Evolutionary conservation across 2,888 invertebrate genomes (phyloP).

Genomic region (Rambutsinella grinnellia): DNA sequence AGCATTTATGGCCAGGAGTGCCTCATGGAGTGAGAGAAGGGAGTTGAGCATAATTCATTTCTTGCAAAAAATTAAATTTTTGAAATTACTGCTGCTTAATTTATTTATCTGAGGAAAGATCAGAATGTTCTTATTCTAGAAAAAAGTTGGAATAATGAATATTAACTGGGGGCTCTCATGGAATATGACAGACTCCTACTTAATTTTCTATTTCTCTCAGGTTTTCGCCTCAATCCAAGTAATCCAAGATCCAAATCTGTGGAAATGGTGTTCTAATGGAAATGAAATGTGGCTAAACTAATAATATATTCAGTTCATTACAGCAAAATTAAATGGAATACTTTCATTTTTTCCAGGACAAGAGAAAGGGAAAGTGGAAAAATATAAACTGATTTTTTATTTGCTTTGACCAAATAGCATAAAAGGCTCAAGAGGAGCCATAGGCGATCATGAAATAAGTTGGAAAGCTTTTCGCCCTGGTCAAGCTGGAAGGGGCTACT

Average conservation of each 20-base stretch:
- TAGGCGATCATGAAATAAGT: not conserved
- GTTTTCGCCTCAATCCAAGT: conserved; percentile 39
- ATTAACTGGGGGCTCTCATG: not conserved
- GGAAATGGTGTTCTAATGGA: conserved; percentile 46
- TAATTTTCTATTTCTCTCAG: conserved; percentile 32
- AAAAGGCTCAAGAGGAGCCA: not conserved
- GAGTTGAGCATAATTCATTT: not conserved
- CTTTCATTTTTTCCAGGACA: no score
- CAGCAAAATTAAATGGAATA: not conserved
- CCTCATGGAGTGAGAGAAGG: no score
- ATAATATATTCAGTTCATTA: not conserved
- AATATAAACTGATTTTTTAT: not conserved
- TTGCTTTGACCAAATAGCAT: not conserved
- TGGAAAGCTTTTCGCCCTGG: not conserved
- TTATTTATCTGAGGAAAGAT: no score
- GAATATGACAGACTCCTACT: not conserved
- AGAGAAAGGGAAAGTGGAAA: conserved; percentile 8
- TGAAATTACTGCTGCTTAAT: no score
- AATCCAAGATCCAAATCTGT: conserved; percentile 39
- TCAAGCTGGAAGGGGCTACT: not conserved
- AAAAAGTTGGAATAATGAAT: no score
- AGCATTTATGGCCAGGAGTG: not conserved
- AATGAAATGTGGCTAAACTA: conserved; percentile 27
- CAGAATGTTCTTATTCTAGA: no score
- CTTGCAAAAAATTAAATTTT: not conserved